Base-by-base conservation (phyloP, 2,113 vertebrate genomes). In the Rousettus leschenaultii region DNA sequence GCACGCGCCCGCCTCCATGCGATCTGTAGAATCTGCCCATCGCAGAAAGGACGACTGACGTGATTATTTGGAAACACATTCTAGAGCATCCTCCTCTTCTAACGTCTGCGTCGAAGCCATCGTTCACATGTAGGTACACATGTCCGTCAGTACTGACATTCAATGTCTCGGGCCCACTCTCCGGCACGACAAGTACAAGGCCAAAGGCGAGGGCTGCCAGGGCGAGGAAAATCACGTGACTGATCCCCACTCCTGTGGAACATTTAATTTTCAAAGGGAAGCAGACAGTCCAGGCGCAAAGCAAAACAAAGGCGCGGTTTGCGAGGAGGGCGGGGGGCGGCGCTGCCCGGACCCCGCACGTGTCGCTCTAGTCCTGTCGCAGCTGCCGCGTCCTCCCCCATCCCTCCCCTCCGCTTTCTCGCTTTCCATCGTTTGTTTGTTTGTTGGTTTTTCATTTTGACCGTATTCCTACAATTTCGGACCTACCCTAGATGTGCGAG, bases 91-190 rank as follows among this genome's bases (percentile, higher is more conserved):
- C 7, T 71, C 3, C 12, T 45, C 57, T 45, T 30, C 48, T 19
- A 7, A 16, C 2, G 4, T 86, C 48, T 24, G 0, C 33, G 33
- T 71, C 24, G 45, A 35, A 86, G 12, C 26, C 45, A n/a, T 14
- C 24, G 0, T 6, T 10, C 4, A 0, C 1, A 5, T 18, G 22
- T 11, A 26, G 5, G 16, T 3, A n/a, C 0, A 1, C 38, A 9
- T 12, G 2, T 63, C 30, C 40, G 13, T 10, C 35, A 9, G 10
- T 28, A 13, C 8, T 8, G 21, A 4, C 8, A n/a, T 18, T 5
- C 5, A 24, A 48, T 4, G 0, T n/a, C 18, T 0, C 14, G 11
- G 26, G 14, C 4, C 4, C 6, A 10, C 63, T 45, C 0, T 48
- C 30, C 5, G 1, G 1, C 5, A 18, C 0, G 2, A 51, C 48